A percentile compares a stretch with the other conserved stretches of the same genome.
Evolutionary conservation across 2,113 vertebrate species (phyloP).

Genomic region (Ancistrus triradiatus): DNA sequence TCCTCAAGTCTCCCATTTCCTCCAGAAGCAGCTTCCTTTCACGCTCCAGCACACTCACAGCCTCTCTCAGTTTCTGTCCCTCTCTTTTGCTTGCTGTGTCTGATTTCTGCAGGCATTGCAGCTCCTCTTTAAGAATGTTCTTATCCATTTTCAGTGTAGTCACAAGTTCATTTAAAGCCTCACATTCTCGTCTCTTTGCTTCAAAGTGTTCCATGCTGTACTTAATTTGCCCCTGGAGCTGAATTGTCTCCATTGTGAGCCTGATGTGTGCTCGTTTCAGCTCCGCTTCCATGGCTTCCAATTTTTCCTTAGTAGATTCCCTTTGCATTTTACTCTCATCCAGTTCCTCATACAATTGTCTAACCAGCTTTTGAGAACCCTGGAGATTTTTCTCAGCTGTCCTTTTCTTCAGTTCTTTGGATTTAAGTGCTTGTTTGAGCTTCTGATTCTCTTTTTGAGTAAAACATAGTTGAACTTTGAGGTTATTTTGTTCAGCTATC

Average conservation of each 20-base stretch:
- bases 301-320: constrained; percentile 8
- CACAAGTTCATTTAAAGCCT: constrained; percentile 26
- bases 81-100: constrained; percentile 18
- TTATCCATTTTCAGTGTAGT: constrained; percentile 43
- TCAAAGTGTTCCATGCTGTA: constrained; percentile 9
- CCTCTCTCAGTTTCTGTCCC: constrained; percentile 27
- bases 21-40: constrained; percentile 39
- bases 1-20: constrained; percentile 42
- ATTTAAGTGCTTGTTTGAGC: constrained; percentile 7
- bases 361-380: constrained; percentile 21
- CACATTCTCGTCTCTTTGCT: constrained; percentile 21
- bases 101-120: not conserved
- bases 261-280: constrained; percentile 8
- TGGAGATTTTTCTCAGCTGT: constrained; percentile 4
- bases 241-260: constrained; percentile 28
- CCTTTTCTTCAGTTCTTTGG: constrained; percentile 28
- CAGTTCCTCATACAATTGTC: constrained; percentile 20
- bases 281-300: constrained; percentile 35
- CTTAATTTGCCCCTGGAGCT: constrained; percentile 25
- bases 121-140: constrained; percentile 22
- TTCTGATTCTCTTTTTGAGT: constrained; percentile 29
- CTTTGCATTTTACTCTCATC: constrained; percentile 16
- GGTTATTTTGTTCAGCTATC: constrained; percentile 20
- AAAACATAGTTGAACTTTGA: constrained; percentile 28
- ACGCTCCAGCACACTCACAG: constrained; percentile 23